Conservation (phyloP, 2,797 vertebrate species). For the Notolabrus celidotus region DNA sequence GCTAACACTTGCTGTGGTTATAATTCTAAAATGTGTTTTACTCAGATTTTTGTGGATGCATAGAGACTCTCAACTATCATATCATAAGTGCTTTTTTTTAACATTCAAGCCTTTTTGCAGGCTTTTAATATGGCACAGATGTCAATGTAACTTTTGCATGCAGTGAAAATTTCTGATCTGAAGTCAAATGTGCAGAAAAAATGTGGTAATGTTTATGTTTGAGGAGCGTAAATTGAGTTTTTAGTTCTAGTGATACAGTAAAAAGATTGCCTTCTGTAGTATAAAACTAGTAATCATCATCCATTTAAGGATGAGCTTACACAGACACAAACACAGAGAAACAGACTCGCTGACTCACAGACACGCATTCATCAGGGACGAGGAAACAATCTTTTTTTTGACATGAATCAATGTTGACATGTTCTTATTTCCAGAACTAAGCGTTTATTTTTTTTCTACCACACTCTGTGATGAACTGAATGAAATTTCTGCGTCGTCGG, state of each 20-base stretch:
- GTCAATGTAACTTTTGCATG: neutral
- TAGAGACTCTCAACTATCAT: too few species aligned
- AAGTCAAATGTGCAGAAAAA: neutral
- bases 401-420: conserved; percentile 74
- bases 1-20: too few species aligned
- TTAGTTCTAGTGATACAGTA: conserved; percentile 4
- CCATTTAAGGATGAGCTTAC: conserved; percentile 33
- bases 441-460: conserved; percentile 9
- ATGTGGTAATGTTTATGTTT: conserved; percentile 3
- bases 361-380: conserved; percentile 53
- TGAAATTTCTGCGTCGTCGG: conserved; percentile 54
- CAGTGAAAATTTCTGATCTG: too few species aligned
- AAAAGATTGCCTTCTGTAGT: conserved; percentile 12
- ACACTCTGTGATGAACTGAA: conserved; percentile 57
- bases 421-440: conserved; percentile 68
- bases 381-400: conserved; percentile 52
- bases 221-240: neutral
- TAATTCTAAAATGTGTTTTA: too few species aligned
- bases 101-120: neutral
- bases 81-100: too few species aligned
- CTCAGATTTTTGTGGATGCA: too few species aligned
- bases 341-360: conserved; percentile 35
- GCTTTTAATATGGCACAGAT: neutral
- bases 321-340: conserved; percentile 27
- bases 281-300: conserved; percentile 12